Conservation (phyloP, 2,888 invertebrate species). For the Anthoptus insignis region DNA sequence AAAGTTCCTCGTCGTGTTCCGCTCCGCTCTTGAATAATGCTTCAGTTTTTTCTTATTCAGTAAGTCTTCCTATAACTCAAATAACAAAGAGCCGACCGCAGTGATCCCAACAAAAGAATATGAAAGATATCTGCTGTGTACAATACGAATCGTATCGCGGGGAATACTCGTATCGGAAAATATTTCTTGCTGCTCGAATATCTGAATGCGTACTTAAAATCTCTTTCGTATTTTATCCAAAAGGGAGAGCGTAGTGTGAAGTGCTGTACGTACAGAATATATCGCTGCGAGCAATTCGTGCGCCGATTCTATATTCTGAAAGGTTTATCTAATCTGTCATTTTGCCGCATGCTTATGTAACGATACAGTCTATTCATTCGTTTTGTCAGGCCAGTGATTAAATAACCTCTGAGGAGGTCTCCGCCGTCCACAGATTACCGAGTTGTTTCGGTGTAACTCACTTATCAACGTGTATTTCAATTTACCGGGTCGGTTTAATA, state of each 20-base stretch:
- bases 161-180: conserved; percentile 73
- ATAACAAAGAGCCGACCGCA: conserved; percentile 78
- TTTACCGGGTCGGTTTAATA: conserved; percentile 10
- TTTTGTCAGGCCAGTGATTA: conserved; percentile 33
- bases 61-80: conserved; percentile 73
- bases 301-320: conserved; percentile 36
- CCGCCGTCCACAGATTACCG: conserved; percentile 20
- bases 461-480: conserved; percentile 21
- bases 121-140: conserved; percentile 78
- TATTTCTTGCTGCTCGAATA: conserved; percentile 69
- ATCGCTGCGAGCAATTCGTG: conserved; percentile 45
- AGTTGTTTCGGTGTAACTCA: conserved; percentile 29
- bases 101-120: conserved; percentile 80
- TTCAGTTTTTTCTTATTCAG: conserved; percentile 74
- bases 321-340: conserved; percentile 52
- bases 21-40: conserved; percentile 68
- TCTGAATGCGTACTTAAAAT: conserved; percentile 60
- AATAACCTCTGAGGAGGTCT: conserved; percentile 22
- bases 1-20: conserved; percentile 58
- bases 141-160: conserved; percentile 74
- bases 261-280: conserved; percentile 48
- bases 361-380: conserved; percentile 30
- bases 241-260: conserved; percentile 50
- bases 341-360: conserved; percentile 49
- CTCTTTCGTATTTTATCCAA: conserved; percentile 54